Base-by-base conservation (phyloP, 2,888 invertebrate genomes). In the Eugnorisma glareosa region DNA sequence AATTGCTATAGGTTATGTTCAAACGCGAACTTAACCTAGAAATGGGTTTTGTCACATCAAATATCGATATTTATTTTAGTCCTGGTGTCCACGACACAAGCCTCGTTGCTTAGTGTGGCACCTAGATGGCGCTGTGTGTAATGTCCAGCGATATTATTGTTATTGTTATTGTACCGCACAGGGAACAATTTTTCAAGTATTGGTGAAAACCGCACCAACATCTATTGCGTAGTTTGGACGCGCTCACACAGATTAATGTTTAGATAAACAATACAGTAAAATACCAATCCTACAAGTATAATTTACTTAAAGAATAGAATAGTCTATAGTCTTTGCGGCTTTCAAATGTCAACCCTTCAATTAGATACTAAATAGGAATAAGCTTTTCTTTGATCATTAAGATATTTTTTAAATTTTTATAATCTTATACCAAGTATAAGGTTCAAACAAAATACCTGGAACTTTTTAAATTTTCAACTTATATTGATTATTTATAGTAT, bases 221-320 rank as follows among this genome's bases (percentile, higher is more conserved):
- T 51, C 51, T 10, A 10, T 51, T 51, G 3, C 51, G n/a, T 51
- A 10, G 24, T 51, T 51, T 11, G 11, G 51, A 11, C 51, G n/a
- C n/a, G n/a, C 11, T 51, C 4, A 54, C 13, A 13, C n/a, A 28
- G 13, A 54, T n/a, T 13, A 28, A 57, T 28, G 28, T 15, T 13
- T 6, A 28, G 13, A n/a, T 15, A 57, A 28, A 7, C 2, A 57
- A n/a, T 54, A n/a, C n/a, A 28, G 7, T 28, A 21, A 28, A 3
- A 31, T 40, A 73, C 28, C 51, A 31, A 3, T 73, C 37, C 37
- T 70, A 40, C 18, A 71, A 31, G 37, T 57, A 57, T 57, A 57
- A 57, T 57, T 15, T 15, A 57, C 57, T 28, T 13, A 57, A 57
- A 15, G 15, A 28, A 57, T 7, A 57, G 28, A 57, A n/a, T n/a